Base-by-base conservation (phyloP, 2,797 vertebrate species). In the Myiotriccus ornatus region DNA sequence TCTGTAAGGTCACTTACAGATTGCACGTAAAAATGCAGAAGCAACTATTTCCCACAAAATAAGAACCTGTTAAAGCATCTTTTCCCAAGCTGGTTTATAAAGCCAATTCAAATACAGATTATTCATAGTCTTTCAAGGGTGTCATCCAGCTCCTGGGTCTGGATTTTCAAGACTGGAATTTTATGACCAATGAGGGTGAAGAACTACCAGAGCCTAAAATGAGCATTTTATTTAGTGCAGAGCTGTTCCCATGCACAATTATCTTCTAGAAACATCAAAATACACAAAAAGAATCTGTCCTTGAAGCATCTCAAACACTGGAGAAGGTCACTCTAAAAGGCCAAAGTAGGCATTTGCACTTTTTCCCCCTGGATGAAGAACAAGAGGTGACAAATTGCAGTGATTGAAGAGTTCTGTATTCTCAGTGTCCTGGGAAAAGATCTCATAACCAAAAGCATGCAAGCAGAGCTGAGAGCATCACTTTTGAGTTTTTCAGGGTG, bases 161-260 rank as follows among this genome's bases (percentile, higher is more conserved):
- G 52, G 41, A 35, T 55, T 79, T 82, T 67, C 44, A 56, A 35
- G 17, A 71, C 7, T 28, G 10, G 14, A 55, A 84, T 59, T 70
- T n/a, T 32, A 34, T 10, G 6, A 63, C 7, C 34, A 52, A 76
- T 27, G 23, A 37, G 20, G 13, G 4, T 15, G 4, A 84, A 84
- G 67, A 79, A 23, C 12, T 21, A 34, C 6, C 12, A 53, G 10
- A 86, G 23, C 24, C 19, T 53, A 47, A 57, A 85, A 5, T 0
- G 4, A 71, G 27, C 2, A 10, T 30, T 59, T 69, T 27, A 16
- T n/a, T 81, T 28, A 13, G 6, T 2, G 13, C 13, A 44, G 35
- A 70, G 30, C 4, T 52, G 6, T 5, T n/a, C 22, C 44, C 9
- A 10, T 1, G 19, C 1, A n/a, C 2, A 21, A 4, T 34, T 49